These are phyloP conservation scores for Rhineura floridana DNA, from an alignment of 2,113 vertebrate genomes.

Conservation along the genomic window DNA sequence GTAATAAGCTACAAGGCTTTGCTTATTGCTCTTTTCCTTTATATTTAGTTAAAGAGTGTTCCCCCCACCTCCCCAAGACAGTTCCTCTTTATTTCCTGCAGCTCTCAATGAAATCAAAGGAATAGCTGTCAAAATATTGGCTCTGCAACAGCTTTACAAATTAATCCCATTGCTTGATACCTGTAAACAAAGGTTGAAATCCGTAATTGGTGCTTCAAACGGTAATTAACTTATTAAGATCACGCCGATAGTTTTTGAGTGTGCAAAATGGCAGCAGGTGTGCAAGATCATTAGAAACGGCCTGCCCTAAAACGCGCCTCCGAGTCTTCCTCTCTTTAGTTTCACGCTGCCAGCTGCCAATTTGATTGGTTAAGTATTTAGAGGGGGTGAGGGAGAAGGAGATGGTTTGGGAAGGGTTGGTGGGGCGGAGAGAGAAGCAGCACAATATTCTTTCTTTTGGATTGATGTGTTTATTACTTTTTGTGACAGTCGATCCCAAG, in stretches of 20 bases:
- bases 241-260: constrained; percentile 28
- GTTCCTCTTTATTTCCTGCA: constrained; percentile 65
- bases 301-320: constrained; percentile 56
- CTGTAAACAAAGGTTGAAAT: constrained; percentile 66
- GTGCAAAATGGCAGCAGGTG: constrained; percentile 53
- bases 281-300: constrained; percentile 55
- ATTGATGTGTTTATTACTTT: constrained; percentile 90
- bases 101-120: constrained; percentile 55
- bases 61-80: constrained; percentile 49
- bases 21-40: constrained; percentile 62
- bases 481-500: constrained; percentile 82
- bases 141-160: constrained; percentile 74
- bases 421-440: neutral
- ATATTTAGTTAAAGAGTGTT: constrained; percentile 64
- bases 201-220: constrained; percentile 71
- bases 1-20: constrained; percentile 71
- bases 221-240: constrained; percentile 74
- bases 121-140: constrained; percentile 70
- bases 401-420: neutral
- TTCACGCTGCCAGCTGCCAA: constrained; percentile 76
- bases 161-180: constrained; percentile 76
- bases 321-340: constrained; percentile 61
- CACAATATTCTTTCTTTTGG: constrained; percentile 74
- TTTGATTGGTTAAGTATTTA: constrained; percentile 77
- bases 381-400: neutral